Base-by-base conservation (phyloP, 2,888 invertebrate genomes). In the Oxycera nigricornis region DNA sequence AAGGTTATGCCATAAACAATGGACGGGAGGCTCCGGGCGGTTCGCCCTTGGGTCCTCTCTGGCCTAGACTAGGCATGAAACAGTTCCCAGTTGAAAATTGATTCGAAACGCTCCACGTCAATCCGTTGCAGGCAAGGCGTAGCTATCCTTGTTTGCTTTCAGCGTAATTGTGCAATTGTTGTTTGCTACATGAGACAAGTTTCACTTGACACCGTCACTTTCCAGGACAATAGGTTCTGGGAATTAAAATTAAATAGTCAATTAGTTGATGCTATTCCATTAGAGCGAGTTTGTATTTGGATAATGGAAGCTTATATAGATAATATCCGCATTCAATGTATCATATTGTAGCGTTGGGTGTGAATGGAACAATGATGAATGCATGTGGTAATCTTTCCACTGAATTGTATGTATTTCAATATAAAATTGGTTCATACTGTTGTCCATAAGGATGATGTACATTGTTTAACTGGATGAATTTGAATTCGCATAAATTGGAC, bases 1-100 rank as follows among this genome's bases (percentile, higher is more conserved):
- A 67, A 67, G 67, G 67, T 46, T 67, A 67, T 41, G 35, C 41
- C 67, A 46, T 67, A 67, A 67, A 67, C 67, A 67, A 67, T 41
- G 7, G 26, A 26, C 2, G 14, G 24, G 20, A 46, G 22, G 41
- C 67, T 28, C 17, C 24, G 11, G 26, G 67, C 22, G 17, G 26
- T 24, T 67, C n/a, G 28, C 41, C 39, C 26, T 46, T 4, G 24
- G 67, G 46, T 46, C 41, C 24, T 11, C 14, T 11, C n/a, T 17
- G 46, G 41, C 67, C 24, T 55, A 55, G 52, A 7, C 6, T n/a
- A 59, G 41, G 46, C 46, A 67, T 41, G 14, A n/a, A 67, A 14
- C 24, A 9, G 46, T 20, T 67, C 67, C 67, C 67, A 30, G 46
- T 46, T 24, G 26, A 31, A 67, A 46, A 67, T 67, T 67, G 67